Percentiles rank a stretch among this genome's conserved stretches.
Conservation (phyloP, 2,113 vertebrate genomes). For the Oxygymnocypris stewartii region DNA sequence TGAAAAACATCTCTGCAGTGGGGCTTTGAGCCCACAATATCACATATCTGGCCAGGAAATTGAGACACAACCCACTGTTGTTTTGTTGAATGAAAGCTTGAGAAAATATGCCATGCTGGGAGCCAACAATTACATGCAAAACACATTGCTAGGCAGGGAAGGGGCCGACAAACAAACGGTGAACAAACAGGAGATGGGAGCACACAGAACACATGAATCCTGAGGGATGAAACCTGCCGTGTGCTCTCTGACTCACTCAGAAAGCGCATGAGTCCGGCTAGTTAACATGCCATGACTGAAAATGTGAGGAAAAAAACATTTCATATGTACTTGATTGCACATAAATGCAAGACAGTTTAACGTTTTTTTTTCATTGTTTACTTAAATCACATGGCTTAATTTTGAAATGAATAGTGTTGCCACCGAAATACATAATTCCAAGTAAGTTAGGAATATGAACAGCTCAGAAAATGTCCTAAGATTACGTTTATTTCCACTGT, state of each 20-base stretch:
- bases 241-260: slow-evolving; percentile 28
- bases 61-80: slow-evolving; percentile 36
- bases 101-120: slow-evolving; percentile 37
- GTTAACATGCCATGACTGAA: slow-evolving; percentile 21
- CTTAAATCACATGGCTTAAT: too few relatives aligned
- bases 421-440: too few relatives aligned
- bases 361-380: background rate
- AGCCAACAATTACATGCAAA: slow-evolving; percentile 53
- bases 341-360: background rate
- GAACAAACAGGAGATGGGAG: slow-evolving; percentile 50
- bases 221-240: slow-evolving; percentile 36
- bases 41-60: background rate
- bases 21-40: background rate
- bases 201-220: slow-evolving; percentile 30
- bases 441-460: too few relatives aligned
- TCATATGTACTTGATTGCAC: background rate
- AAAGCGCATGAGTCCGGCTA: background rate
- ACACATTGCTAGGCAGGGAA: slow-evolving; percentile 42
- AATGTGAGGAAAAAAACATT: background rate
- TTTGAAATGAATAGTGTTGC: too few relatives aligned
- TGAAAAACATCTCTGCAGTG: background rate
- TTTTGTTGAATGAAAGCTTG: slow-evolving; percentile 52
- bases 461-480: too few relatives aligned
- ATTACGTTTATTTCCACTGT: background rate
- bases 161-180: slow-evolving; percentile 49